Evolutionary conservation across 2,888 invertebrate species (phyloP), one percentile per base, ranked within the genome.

Genomic region (Nephrocerus scutellatus): DNA sequence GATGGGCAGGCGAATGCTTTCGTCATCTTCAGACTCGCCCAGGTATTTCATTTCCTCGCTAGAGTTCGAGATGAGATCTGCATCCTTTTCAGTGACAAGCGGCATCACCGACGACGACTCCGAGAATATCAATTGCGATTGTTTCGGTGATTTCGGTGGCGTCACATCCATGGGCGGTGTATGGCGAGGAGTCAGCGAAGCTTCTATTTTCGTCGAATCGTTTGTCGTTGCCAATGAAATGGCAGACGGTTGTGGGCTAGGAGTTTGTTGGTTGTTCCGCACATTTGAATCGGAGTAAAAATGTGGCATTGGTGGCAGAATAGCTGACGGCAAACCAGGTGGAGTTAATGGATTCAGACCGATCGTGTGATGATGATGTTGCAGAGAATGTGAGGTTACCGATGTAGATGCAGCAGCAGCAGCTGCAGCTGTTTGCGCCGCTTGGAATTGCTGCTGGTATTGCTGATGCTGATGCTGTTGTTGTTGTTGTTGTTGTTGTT

Each of bases 271-370:
- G 16, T 6, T 4, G 56, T 52, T 14, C 55, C 52, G 3, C 54
- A 50, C 45, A 53, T 54, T 2, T 60, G 55, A 28, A 55, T 65
- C 30, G 55, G 58, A 4, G 32, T 61, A 63, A 39, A 56, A 63
- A 14, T 55, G 57, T n/a, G 53, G 38, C 44, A 46, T 60, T 48
- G 44, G 51, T 39, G 59, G 56, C 38, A 63, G 31, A 9, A 60
- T 45, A 14, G 66, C 63, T 46, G 58, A 61, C 21, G 69, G 66
- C 42, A 75, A 72, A 6, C 75, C 75, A 0, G 79, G 79, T 1
- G 79, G 79, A 6, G 79, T 79, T 23, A 79, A 68, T 0, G 77
- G 71, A 53, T 71, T 77, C 53, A 78, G 78, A 0, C 75, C 75
- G 28, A 75, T 50, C 8, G 71, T 66, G 42, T 70, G 68, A 36